These are phyloP conservation scores for Carabus problematicus DNA, from an alignment of 2,888 invertebrate genomes.

Conservation along the genomic window DNA sequence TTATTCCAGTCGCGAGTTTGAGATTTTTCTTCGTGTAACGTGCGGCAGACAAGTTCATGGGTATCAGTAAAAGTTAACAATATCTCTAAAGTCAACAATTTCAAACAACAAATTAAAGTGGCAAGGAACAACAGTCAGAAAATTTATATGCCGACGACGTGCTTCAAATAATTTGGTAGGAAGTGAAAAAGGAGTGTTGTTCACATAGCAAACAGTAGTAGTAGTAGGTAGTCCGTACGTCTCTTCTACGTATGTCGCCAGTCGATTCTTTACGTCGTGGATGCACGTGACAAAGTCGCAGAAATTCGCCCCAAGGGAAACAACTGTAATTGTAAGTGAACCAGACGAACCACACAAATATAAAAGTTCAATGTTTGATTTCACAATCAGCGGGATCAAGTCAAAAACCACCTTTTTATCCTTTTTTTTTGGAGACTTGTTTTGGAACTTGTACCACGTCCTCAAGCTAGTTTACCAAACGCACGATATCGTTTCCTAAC, in stretches of 20 bases:
- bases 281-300: no score
- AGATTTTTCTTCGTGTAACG: constrained; percentile 16
- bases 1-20: constrained; percentile 25
- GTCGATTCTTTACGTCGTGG: no score
- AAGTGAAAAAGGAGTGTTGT: no score
- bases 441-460: constrained; percentile 12
- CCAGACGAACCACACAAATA: constrained; percentile 13
- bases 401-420: not conserved
- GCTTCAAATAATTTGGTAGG: not conserved
- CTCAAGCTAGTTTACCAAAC: constrained; percentile 1
- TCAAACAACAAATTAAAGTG: constrained; percentile 33
- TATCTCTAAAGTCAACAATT: constrained; percentile 35
- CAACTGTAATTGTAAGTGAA: constrained; percentile 12
- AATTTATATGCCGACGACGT: constrained; percentile 29
- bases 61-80: constrained; percentile 34
- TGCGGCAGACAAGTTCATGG: not conserved
- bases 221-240: no score
- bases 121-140: constrained; percentile 27
- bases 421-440: not conserved
- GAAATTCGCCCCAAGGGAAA: not conserved
- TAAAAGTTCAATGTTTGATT: constrained; percentile 20
- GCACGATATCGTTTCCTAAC: constrained; percentile 6
- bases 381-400: constrained; percentile 14
- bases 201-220: no score
- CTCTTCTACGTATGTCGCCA: no score